Percentiles rank a stretch among this genome's conserved stretches.
Evolutionary conservation across 2,113 vertebrate species (phyloP).

Genomic region (Eubucco bourcierii): DNA sequence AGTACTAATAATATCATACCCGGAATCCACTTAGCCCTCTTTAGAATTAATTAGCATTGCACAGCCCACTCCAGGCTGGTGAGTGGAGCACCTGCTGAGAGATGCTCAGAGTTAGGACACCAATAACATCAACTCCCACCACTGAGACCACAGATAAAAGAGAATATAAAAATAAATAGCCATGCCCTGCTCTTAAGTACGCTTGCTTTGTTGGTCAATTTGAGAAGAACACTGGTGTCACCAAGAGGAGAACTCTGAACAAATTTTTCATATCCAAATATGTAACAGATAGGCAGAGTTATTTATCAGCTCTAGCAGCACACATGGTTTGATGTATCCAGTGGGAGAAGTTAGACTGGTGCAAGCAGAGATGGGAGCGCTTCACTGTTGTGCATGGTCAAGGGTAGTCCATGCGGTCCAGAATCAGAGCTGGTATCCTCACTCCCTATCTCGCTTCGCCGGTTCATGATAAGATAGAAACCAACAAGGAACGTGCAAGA

Average conservation of each 20-base stretch:
- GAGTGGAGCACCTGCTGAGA: background rate
- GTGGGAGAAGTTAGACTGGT: background rate
- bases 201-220: background rate
- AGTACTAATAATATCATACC: background rate
- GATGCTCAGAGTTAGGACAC: background rate
- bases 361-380: background rate
- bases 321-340: background rate
- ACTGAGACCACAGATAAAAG: background rate
- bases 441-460: accelerated
- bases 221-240: background rate
- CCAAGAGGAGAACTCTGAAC: background rate
- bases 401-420: background rate
- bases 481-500: accelerated
- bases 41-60: background rate
- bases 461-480: background rate
- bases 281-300: background rate
- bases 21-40: background rate
- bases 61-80: accelerated
- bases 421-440: background rate
- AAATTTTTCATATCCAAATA: background rate
- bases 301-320: background rate
- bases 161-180: background rate
- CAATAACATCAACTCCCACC: background rate
- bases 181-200: background rate
- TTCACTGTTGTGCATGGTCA: background rate